Evolutionary conservation across 1,140 invertebrate genomes (phyloP).

Genomic region (Panulirus ornatus): DNA sequence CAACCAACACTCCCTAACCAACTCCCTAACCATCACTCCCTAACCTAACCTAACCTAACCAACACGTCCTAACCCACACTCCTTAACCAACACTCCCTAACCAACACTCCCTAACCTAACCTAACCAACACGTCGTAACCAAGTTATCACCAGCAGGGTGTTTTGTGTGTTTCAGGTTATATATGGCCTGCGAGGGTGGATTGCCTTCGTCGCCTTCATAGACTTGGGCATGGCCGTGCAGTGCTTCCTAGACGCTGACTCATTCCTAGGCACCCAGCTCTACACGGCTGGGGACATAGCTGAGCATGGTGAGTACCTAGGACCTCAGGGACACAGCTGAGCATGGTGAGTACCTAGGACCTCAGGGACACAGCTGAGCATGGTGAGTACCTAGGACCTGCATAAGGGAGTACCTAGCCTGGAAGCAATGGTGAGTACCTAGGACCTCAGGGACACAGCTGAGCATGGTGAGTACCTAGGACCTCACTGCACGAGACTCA

Average conservation of each 20-base stretch:
- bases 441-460: background rate
- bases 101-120: background rate
- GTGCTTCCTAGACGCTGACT: conserved; percentile 64
- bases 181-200: conserved; percentile 60
- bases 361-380: conserved; percentile 56
- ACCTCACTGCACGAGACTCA: too few species aligned
- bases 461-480: background rate
- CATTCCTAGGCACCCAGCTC: conserved; percentile 59
- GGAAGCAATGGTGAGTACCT: too few species aligned
- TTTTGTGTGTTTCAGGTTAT: conserved; percentile 42
- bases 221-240: conserved; percentile 64
- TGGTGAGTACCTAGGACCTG: too few species aligned
- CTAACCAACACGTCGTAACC: too few species aligned
- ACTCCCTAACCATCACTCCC: too few species aligned
- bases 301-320: conserved; percentile 45
- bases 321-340: background rate
- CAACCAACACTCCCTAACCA: too few species aligned
- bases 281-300: conserved; percentile 59
- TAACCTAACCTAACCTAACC: too few species aligned
- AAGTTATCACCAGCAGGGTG: too few species aligned
- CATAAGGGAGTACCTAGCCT: too few species aligned
- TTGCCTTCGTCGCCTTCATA: conserved; percentile 66
- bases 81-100: too few species aligned
- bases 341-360: background rate
- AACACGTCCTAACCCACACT: too few species aligned